Conservation (phyloP, 2,888 invertebrate species). For the Ochropacha duplaris region DNA sequence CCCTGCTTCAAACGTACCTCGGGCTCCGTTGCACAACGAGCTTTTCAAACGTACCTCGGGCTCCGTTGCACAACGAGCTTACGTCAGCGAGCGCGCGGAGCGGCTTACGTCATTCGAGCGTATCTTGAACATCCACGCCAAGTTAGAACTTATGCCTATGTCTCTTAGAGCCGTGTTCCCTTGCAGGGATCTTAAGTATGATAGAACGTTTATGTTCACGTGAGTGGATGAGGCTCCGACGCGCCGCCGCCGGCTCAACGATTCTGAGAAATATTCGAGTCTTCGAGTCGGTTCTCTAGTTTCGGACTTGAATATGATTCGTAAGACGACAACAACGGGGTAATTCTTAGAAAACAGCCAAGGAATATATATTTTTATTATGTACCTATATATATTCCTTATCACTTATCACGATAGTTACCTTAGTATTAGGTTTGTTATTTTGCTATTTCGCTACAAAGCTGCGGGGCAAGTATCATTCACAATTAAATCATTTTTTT, state of each 20-base stretch:
- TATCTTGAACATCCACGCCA: slow-evolving; percentile 53
- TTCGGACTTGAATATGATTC: slow-evolving; percentile 78
- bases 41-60: slow-evolving; percentile 72
- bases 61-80: slow-evolving; percentile 82
- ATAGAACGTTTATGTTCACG: slow-evolving; percentile 81
- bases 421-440: not conserved
- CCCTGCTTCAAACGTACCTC: slow-evolving; percentile 77
- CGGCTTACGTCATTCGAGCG: slow-evolving; percentile 81
- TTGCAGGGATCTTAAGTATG: slow-evolving; percentile 55
- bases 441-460: not conserved
- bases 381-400: no score
- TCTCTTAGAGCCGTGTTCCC: slow-evolving; percentile 53
- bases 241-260: slow-evolving; percentile 79
- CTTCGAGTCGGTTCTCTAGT: slow-evolving; percentile 75
- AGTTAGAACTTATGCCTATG: slow-evolving; percentile 57
- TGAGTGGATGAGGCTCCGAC: slow-evolving; percentile 81
- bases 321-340: slow-evolving; percentile 50
- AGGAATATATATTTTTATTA: not conserved
- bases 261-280: slow-evolving; percentile 78
- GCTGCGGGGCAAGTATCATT: not conserved
- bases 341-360: slow-evolving; percentile 46
- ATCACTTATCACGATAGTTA: not conserved
- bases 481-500: not conserved
- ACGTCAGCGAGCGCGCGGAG: slow-evolving; percentile 79
- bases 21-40: slow-evolving; percentile 81